Conservation (phyloP, 2,113 vertebrate species). For the Dolichotis patagonum region DNA sequence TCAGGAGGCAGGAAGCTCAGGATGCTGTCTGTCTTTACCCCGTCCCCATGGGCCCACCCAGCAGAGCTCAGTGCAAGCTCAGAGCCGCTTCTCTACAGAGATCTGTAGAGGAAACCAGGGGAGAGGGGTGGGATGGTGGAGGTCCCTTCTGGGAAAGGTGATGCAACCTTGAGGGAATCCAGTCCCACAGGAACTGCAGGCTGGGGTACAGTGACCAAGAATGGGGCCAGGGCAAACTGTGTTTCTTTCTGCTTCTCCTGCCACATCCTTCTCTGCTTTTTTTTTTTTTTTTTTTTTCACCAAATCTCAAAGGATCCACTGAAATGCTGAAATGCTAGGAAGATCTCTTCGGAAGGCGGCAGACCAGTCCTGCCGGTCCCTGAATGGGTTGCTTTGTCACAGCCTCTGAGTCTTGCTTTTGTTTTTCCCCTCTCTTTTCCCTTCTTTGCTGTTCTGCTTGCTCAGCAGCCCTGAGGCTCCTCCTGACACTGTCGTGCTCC, state of each 20-base stretch:
- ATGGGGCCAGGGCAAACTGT: neutral
- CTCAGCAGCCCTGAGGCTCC: neutral
- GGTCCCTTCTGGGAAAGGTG: neutral
- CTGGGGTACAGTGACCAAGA: neutral
- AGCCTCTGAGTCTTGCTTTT: neutral
- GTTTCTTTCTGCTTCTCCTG: neutral
- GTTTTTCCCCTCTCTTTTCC: neutral
- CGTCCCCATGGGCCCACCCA: neutral
- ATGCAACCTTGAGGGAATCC: neutral
- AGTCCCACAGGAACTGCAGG: neutral
- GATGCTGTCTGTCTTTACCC: neutral
- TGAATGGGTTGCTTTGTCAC: neutral
- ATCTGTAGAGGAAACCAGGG: neutral
- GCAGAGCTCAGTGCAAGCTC: neutral
- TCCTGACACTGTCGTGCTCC: neutral
- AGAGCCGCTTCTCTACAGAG: neutral
- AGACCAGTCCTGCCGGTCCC: neutral
- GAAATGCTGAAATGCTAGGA: neutral
- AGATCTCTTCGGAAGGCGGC: neutral
- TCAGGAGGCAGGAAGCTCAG: neutral
- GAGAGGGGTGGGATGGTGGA: neutral
- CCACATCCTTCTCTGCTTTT: neutral
- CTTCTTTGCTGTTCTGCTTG: neutral
- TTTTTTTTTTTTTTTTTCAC: neutral
- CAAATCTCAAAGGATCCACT: neutral